Base-by-base conservation (phyloP, 2,113 vertebrate genomes). In the Microcebus murinus region DNA sequence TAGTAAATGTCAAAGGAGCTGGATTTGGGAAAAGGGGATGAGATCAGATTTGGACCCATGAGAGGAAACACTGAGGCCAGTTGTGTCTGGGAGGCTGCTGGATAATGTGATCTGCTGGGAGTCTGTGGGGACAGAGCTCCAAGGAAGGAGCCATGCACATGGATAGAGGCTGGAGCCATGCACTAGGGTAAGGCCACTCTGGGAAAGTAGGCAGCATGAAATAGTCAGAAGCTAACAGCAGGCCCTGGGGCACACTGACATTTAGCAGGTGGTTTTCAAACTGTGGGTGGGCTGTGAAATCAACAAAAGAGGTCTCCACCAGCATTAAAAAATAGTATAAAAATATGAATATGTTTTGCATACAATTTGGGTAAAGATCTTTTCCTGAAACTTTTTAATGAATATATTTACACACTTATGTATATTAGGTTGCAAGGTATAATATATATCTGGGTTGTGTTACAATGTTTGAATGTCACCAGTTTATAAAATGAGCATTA, bases 401-500 rank as follows among this genome's bases (percentile, higher is more conserved):
- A 52, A 94, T 68, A 4, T 67, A 79, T 70, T 81, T 79, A 80
- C 59, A 93, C 4, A 82, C 10, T 52, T 42, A 57, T 31, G 55
- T 71, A 52, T n/a, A 89, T 7, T 42, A 27, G 8, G 25, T 79
- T 83, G 48, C 48, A 91, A 91, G 36, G 29, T 71, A 79, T 79
- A 81, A 74, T 14, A 13, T 18, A 50, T 79, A 91, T 96, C 90
- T 92, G 36, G 36, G 68, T 83, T 93, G 79, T 86, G 57, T 57
- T 68, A 59, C 71, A 82, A 79, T 83, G 71, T 31, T 73, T 85
- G 57, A 71, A 52, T 80, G n/a, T 59, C 23, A 81, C 57, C 31
- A 34, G 57, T 81, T 94, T 96, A 81, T 42, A 82, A 93, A 95
- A 65, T 48, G 52, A 86, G 50, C 36, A 87, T 31, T 42, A 87